These are phyloP conservation scores for Lethocerus indicus DNA, from an alignment of 1,140 invertebrate genomes.

Conservation along the genomic window DNA sequence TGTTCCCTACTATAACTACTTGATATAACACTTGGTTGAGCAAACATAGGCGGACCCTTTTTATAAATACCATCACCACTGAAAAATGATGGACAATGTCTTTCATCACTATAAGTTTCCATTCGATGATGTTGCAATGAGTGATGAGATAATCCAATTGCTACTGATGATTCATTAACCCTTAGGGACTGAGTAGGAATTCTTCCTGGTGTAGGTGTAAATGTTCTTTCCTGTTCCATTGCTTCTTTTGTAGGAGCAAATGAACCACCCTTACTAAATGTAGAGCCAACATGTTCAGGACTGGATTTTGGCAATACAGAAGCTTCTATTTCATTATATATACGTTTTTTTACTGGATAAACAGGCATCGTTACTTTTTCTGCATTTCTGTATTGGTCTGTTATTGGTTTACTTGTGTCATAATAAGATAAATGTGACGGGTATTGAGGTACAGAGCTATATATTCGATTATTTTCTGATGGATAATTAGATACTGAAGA, in stretches of 20 bases:
- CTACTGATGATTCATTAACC: conserved; percentile 5
- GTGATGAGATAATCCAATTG: conserved; percentile 11
- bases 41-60: conserved; percentile 7
- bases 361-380: conserved; percentile 1
- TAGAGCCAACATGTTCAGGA: conserved; percentile 2
- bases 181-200: conserved; percentile 16
- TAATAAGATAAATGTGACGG: conserved; percentile 15
- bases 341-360: conserved; percentile 36
- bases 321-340: conserved; percentile 32
- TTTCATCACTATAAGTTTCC: conserved; percentile 14
- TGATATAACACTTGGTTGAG: conserved; percentile 8
- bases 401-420: conserved; percentile 12
- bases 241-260: conserved; percentile 17
- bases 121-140: conserved; percentile 13
- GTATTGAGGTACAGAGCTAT: conserved; percentile 10
- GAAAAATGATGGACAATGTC: conserved; percentile 10
- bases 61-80: conserved; percentile 9
- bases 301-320: conserved; percentile 6
- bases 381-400: conserved; percentile 12
- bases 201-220: conserved; percentile 19
- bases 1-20: conserved; percentile 8
- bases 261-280: conserved; percentile 14
- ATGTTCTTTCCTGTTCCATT: conserved; percentile 17
- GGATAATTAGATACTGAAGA: conserved; percentile 9
- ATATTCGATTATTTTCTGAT: conserved; percentile 8